Evolutionary conservation across 2,888 invertebrate species (phyloP), one percentile per base, ranked within the genome.

Genomic region (Prosapia bicincta): DNA sequence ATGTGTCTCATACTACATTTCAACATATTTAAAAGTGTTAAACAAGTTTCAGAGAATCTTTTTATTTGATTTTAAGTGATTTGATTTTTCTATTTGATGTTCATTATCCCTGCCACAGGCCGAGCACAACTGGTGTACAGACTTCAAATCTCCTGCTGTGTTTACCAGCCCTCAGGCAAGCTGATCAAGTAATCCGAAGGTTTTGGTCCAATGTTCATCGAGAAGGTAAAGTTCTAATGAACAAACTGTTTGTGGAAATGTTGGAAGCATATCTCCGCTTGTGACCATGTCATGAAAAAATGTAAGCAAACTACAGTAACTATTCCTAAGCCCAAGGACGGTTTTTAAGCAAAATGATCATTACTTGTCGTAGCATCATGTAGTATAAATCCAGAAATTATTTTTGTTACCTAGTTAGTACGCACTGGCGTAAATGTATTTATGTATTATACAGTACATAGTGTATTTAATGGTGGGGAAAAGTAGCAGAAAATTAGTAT

Each of bases 161-260:
- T 83, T 86, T 98, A 85, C 98, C 98, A 9, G 91, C 95, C 70
- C 86, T 98, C 79, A 89, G 97, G 79, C 96, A 96, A 85, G 94
- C 95, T 0, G 97, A 98, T 86, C 91, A 93, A 78, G 92, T 95
- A 69, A 92, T 97, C 81, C 90, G 97, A 71, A 91, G 93, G 82
- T 98, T 96, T 87, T 98, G 98, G 98, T 90, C 93, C 66, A 90
- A 88, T 81, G 91, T 97, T 71, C 94, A 95, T 83, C 92, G 93
- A 83, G 95, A 95, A 80, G 94, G 95, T 5, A 92, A 93, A 84
- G 94, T 96, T 77, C 92, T 92, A 81, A 96, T 98, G 95, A 98
- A 98, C 88, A 98, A 98, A 86, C 90, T 98, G 73, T 97, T 98
- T 87, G 90, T 96, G 69, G 97, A 98, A 88, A 98, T 98, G 98